Base-by-base conservation (phyloP, 2,113 vertebrate genomes). In the Etheostoma cragini region DNA sequence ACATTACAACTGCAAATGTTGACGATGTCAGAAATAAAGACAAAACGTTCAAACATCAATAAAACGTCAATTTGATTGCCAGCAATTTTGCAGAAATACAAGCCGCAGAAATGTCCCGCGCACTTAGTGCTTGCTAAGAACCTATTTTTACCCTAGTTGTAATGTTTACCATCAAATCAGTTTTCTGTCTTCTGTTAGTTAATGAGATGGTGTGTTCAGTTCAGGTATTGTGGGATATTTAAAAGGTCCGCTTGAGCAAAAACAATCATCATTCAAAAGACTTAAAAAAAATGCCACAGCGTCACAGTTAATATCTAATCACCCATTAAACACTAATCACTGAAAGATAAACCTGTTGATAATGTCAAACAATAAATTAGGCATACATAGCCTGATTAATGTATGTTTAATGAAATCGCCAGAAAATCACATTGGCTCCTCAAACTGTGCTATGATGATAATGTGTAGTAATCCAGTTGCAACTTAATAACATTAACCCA, bases 261-360 rank as follows among this genome's bases (percentile, higher is more conserved):
- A 46, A 79, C 0, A 1, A 65, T 77, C 8, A 38, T 38, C 10
- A 42, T 76, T 84, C 47, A 84, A 79, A 85, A 85, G 33, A 7
- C 53, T 81, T 76, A 60, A 54, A 54, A 72, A 50, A 66, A 67
- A 53, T 24, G 66, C 33, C 80, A 82, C 66, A 65, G 54, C 68
- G 4, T 80, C 71, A 73, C 70, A 78, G 64, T 81, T 73, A 82
- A 74, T 60, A 72, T 80, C 80, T 90, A 83, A 87, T 90, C 82
- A 90, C 76, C 58, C 88, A 90, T 89, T 91, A 90, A 90, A 90
- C 73, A 66, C 72, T 75, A 83, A 87, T 91, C 81, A 80, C 67
- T 54, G 58, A 65, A 68, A 85, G 85, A 90, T 87, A 88, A 92
- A 88, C 84, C 89, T 83, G 87, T 87, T 91, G 85, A 91, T 89